Conservation (phyloP, 2,113 vertebrate genomes). For the Leptobrachium leishanense region DNA sequence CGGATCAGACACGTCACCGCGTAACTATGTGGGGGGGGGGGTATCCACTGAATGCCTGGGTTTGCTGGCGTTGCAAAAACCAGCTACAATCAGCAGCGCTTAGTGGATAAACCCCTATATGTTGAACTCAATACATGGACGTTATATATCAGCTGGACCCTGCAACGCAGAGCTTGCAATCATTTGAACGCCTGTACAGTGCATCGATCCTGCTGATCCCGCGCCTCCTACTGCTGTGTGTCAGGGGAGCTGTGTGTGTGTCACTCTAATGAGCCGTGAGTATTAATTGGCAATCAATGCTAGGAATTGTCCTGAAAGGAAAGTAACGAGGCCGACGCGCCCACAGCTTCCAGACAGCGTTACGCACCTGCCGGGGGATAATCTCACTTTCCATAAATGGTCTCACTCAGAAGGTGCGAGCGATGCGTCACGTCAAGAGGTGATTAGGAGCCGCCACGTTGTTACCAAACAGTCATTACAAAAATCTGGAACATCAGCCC, state of each 20-base stretch:
- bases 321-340: not conserved
- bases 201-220: not conserved
- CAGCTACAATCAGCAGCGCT: too few species aligned
- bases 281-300: slow-evolving; percentile 8
- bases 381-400: not conserved
- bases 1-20: too few species aligned
- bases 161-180: not conserved
- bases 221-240: not conserved
- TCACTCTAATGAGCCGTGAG: not conserved
- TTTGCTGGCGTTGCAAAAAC: too few species aligned
- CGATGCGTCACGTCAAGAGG: not conserved
- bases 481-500: too few species aligned
- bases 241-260: not conserved
- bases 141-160: too few species aligned
- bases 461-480: too few species aligned
- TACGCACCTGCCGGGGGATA: not conserved
- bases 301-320: not conserved
- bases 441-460: not conserved
- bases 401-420: not conserved
- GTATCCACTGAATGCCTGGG: too few species aligned
- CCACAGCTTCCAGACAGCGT: not conserved
- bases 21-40: too few species aligned
- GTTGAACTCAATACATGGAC: too few species aligned
- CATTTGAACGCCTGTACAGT: not conserved
- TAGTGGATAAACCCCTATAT: too few species aligned